These are phyloP conservation scores for Varanus salvator DNA, from an alignment of 2,113 vertebrate genomes.

Conservation along the genomic window DNA sequence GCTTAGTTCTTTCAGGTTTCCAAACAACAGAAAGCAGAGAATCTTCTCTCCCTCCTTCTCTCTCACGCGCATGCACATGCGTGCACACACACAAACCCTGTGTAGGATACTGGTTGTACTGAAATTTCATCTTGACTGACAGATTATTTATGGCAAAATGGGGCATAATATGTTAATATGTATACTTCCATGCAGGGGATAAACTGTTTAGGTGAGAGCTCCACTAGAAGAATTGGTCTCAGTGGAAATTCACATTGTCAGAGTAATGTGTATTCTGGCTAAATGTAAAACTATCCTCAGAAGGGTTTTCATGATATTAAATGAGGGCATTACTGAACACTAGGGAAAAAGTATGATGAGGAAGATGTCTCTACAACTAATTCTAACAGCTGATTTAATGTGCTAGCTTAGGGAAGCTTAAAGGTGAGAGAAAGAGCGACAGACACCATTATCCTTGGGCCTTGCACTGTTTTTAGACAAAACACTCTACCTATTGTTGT, in stretches of 20 bases:
- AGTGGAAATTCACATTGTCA: slow-evolving; percentile 34
- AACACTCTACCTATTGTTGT: background rate
- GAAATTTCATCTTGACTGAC: slow-evolving; percentile 43
- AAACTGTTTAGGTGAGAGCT: slow-evolving; percentile 41
- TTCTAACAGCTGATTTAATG: slow-evolving; percentile 21
- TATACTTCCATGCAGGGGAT: slow-evolving; percentile 33
- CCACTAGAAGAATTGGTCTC: slow-evolving; percentile 41
- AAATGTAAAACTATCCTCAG: slow-evolving; percentile 28
- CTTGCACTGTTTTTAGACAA: background rate
- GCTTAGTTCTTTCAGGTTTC: slow-evolving; percentile 41
- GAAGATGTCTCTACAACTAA: slow-evolving; percentile 14
- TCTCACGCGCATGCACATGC: no score
- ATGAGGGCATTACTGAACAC: slow-evolving; percentile 13
- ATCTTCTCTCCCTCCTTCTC: background rate
- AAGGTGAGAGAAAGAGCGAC: slow-evolving; percentile 22
- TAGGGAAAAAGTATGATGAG: slow-evolving; percentile 11
- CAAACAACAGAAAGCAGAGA: slow-evolving; percentile 38
- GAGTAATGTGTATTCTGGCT: slow-evolving; percentile 35
- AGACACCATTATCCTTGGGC: background rate
- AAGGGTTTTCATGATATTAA: slow-evolving; percentile 30
- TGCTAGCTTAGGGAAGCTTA: slow-evolving; percentile 24
- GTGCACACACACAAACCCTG: no score
- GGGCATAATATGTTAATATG: background rate
- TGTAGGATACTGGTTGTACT: slow-evolving; percentile 1
- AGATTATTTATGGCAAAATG: slow-evolving; percentile 42